Conservation (phyloP, 2,797 vertebrate genomes). For the Gambelia wislizenii region DNA sequence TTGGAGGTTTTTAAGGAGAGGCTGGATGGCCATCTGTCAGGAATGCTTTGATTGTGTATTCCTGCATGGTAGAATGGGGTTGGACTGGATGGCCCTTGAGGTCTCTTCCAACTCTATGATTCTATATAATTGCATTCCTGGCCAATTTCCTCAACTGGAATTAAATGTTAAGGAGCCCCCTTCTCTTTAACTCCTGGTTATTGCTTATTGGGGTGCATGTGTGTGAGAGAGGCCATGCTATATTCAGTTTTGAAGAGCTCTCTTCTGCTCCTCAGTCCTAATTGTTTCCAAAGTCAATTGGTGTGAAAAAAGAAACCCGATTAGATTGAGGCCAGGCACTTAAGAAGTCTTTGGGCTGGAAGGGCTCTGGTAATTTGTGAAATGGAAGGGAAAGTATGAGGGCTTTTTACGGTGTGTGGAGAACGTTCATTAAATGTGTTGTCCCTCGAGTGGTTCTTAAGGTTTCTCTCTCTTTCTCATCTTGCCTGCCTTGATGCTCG, state of each 20-base stretch:
- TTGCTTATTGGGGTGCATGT: too few relatives aligned
- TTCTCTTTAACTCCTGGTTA: too few relatives aligned
- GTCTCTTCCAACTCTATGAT: too few relatives aligned
- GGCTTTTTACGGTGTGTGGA: not conserved
- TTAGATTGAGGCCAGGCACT: not conserved
- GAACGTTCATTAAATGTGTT: not conserved
- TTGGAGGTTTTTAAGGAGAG: too few relatives aligned
- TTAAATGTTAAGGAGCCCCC: not conserved
- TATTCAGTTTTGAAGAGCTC: not conserved
- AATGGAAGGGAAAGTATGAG: not conserved
- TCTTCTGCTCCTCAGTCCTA: not conserved
- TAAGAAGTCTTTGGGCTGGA: not conserved
- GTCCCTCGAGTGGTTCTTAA: not conserved
- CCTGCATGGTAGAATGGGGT: too few relatives aligned
- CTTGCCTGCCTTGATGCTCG: accelerated
- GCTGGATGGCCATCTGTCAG: too few relatives aligned
- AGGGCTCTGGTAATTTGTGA: not conserved
- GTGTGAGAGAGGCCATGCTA: too few relatives aligned
- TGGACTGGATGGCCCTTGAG: too few relatives aligned
- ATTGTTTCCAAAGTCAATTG: not conserved
- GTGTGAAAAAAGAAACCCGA: not conserved
- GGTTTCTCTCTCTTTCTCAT: not conserved
- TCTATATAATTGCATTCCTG: too few relatives aligned
- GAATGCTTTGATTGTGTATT: too few relatives aligned
- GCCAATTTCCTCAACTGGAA: too few relatives aligned